A percentile compares a stretch with the other conserved stretches of the same genome.
Evolutionary conservation across 2,797 vertebrate species (phyloP).

Genomic region (Hydrophis major): DNA sequence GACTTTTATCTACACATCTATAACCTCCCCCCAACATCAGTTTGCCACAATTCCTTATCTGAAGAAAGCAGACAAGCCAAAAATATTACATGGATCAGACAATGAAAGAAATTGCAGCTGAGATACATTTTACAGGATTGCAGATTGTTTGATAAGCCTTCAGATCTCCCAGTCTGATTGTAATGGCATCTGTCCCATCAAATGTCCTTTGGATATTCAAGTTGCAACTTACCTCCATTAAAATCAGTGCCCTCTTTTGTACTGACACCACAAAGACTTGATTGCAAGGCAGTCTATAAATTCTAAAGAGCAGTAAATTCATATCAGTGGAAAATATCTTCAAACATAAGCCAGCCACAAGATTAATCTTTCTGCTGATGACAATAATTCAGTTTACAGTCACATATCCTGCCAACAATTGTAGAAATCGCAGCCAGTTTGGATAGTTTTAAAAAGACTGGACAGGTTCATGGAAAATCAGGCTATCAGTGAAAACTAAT

Average conservation of each 20-base stretch:
- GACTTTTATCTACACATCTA: background rate
- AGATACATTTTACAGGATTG: background rate
- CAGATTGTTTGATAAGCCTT: background rate
- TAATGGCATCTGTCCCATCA: background rate
- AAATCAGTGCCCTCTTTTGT: background rate
- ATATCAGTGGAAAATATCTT: slow-evolving; percentile 3
- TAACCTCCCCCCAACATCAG: background rate
- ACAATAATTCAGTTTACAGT: background rate
- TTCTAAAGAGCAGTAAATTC: slow-evolving; percentile 1
- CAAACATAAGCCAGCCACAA: background rate
- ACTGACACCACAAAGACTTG: background rate
- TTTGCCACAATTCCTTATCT: background rate
- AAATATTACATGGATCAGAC: background rate
- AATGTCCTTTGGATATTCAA: background rate
- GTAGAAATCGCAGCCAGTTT: background rate
- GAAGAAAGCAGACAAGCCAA: background rate
- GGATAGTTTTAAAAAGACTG: background rate
- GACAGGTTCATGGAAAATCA: background rate
- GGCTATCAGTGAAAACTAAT: background rate
- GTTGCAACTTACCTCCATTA: background rate
- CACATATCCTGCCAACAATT: background rate
- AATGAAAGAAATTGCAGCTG: background rate
- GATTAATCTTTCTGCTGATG: background rate
- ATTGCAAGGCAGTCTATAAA: background rate
- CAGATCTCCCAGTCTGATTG: background rate